phyloP scores from a whole-genome alignment of 2,888 invertebrate genomes.

The Trachelus stipa region DNA sequence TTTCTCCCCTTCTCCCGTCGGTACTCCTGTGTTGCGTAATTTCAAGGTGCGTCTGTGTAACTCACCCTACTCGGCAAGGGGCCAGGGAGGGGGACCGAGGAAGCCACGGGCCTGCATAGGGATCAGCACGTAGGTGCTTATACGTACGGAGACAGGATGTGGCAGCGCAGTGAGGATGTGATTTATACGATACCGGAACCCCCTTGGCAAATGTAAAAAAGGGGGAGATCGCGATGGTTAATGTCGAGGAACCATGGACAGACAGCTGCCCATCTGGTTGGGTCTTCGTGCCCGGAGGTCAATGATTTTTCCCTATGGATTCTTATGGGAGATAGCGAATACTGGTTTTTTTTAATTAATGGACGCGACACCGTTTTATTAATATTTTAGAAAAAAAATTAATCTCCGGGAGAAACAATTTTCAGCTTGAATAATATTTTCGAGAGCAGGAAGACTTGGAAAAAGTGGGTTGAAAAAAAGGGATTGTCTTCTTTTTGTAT shows the following conservation, averaged over 20 bases:
- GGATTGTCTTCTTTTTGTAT: not conserved
- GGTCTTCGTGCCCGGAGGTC: constrained; percentile 8
- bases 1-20: constrained; percentile 15
- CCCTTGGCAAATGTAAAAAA: constrained; percentile 37
- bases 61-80: not conserved
- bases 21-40: constrained; percentile 36
- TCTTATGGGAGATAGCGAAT: not conserved
- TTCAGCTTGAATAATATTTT: too few relatives aligned
- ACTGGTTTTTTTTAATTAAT: not conserved
- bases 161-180: constrained; percentile 50
- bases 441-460: too few relatives aligned
- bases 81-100: not conserved
- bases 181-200: constrained; percentile 62
- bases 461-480: too few relatives aligned
- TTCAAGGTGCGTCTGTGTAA: constrained; percentile 30
- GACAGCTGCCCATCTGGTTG: constrained; percentile 14
- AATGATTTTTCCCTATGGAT: not conserved
- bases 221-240: constrained; percentile 20
- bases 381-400: too few relatives aligned
- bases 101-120: constrained; percentile 11
- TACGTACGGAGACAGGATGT: constrained; percentile 19
- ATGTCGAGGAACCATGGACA: constrained; percentile 5
- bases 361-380: too few relatives aligned
- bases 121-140: not conserved
- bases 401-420: too few relatives aligned